These are phyloP conservation scores for Apamea anceps DNA, from an alignment of 2,888 invertebrate genomes.

Conservation along the genomic window DNA sequence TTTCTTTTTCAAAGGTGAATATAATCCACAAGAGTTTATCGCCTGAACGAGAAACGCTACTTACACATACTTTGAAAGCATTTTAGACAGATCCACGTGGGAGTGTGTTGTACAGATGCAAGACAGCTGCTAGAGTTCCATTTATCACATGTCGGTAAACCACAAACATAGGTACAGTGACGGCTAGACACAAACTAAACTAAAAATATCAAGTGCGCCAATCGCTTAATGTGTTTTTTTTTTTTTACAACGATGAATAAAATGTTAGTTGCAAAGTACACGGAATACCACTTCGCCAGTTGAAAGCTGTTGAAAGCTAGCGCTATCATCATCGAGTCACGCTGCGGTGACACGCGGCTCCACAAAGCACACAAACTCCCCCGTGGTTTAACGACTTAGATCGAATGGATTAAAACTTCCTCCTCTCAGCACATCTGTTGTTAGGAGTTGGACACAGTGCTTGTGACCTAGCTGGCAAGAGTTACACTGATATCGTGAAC, in stretches of 20 bases:
- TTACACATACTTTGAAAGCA: constrained; percentile 19
- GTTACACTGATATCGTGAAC: constrained; percentile 28
- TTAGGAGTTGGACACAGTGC: constrained; percentile 11
- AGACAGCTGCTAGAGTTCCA: constrained; percentile 37
- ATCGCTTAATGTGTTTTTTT: not conserved
- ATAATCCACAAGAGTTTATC: constrained; percentile 7
- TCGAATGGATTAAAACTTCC: constrained; percentile 64
- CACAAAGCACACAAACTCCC: constrained; percentile 21
- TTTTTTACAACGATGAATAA: not conserved
- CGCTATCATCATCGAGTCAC: constrained; percentile 21
- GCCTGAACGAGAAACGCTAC: not conserved
- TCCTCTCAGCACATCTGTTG: constrained; percentile 35
- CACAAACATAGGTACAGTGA: constrained; percentile 3
- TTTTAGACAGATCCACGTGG: constrained; percentile 5
- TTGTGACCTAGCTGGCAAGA: constrained; percentile 16
- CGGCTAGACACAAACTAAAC: not conserved
- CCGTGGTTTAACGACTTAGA: constrained; percentile 44
- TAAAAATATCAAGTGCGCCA: not conserved
- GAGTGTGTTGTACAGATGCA: constrained; percentile 16
- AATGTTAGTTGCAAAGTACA: not conserved
- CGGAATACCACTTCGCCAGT: constrained; percentile 14
- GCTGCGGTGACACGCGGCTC: constrained; percentile 27
- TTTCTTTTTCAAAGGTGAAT: constrained; percentile 6
- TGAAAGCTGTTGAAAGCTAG: constrained; percentile 26
- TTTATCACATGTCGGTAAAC: constrained; percentile 25